Conservation (phyloP, 92 coral and sea anemone species). For the Muricea muricata region DNA sequence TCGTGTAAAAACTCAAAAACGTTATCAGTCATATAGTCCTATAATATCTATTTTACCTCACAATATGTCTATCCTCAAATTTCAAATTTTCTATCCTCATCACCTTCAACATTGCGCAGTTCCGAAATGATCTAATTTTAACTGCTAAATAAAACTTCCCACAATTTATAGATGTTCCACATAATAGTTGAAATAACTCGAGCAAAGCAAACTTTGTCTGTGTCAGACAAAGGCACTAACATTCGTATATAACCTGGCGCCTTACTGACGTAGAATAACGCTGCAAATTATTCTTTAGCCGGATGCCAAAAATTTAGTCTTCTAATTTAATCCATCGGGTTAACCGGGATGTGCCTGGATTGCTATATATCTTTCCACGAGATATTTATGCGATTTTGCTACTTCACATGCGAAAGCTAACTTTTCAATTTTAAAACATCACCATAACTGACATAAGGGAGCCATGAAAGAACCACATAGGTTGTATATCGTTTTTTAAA, state of each 20-base stretch:
- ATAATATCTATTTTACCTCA: background rate
- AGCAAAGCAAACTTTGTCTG: constrained; percentile 3
- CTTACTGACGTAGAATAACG: background rate
- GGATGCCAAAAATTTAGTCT: background rate
- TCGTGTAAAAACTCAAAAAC: no score
- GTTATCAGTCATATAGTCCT: background rate
- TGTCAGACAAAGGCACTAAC: background rate
- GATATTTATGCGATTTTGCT: no score
- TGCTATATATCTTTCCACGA: background rate
- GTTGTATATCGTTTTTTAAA: no score
- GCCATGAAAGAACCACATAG: no score
- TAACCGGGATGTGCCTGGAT: background rate
- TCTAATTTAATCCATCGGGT: background rate
- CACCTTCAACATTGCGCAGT: background rate
- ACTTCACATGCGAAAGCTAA: no score
- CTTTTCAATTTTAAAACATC: no score
- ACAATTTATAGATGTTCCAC: background rate
- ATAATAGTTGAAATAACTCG: background rate
- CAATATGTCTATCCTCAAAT: background rate
- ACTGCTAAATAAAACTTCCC: background rate
- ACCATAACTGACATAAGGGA: no score
- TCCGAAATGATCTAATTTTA: background rate
- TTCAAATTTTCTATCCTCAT: background rate
- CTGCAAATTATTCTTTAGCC: background rate
- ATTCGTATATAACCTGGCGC: background rate